Conservation (phyloP, 2,113 vertebrate species). For the Chiloscyllium plagiosum region DNA sequence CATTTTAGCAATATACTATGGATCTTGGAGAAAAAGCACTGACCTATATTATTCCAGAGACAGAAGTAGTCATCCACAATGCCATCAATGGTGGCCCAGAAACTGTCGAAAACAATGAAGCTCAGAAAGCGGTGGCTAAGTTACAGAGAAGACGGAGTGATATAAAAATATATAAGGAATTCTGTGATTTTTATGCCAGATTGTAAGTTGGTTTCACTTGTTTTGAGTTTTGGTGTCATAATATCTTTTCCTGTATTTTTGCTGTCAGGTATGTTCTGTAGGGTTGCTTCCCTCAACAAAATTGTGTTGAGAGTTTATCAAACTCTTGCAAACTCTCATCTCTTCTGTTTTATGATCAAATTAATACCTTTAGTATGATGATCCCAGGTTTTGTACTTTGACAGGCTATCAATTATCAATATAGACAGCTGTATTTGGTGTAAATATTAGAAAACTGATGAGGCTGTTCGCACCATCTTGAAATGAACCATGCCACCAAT, state of each 20-base stretch:
- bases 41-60: conserved; percentile 69
- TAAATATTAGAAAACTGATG: not conserved
- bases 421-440: not conserved
- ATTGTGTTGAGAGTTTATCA: not conserved
- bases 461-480: not conserved
- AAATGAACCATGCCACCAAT: not conserved
- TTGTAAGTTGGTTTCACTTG: conserved; percentile 72
- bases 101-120: conserved; percentile 48
- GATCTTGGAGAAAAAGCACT: conserved; percentile 54
- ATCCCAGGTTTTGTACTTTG: not conserved
- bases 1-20: conserved; percentile 48
- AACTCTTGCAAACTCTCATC: not conserved
- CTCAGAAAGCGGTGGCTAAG: conserved; percentile 75
- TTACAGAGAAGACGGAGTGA: conserved; percentile 85
- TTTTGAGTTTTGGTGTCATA: not conserved
- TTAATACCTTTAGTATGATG: not conserved
- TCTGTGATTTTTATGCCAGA: conserved; percentile 95
- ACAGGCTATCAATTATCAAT: not conserved
- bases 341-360: not conserved
- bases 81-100: conserved; percentile 46
- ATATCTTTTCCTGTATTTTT: not conserved
- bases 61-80: conserved; percentile 58
- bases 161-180: conserved; percentile 92
- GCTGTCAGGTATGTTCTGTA: too few species aligned
- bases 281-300: not conserved